Base-by-base conservation (phyloP, 2,113 vertebrate genomes). In the Siphamia tubifer region DNA sequence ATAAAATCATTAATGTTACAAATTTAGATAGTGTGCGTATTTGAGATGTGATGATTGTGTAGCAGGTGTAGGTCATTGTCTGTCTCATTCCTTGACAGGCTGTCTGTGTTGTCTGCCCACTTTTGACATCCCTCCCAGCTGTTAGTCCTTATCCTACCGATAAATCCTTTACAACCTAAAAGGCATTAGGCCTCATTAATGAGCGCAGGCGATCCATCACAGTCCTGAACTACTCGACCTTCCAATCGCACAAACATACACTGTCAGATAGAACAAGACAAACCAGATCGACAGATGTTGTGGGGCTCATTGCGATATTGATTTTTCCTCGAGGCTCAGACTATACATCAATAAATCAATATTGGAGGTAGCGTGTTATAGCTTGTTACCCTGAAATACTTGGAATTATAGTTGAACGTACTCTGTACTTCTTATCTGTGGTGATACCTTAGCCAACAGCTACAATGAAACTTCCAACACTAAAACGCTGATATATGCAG, bases 251-350 rank as follows among this genome's bases (percentile, higher is more conserved):
- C 34, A 67, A 27, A 55, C n/a, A n/a, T 31, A 8, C n/a, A 16
- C 36, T 55, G 10, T 28, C 38, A 74, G 68, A 55, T 17, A 16
- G 30, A 77, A 27, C 11, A 32, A 74, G 57, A 74, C 48, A 13
- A 66, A 81, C 38, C 75, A 60, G 24, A 48, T 48, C 16, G 49
- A 43, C 51, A n/a, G 28, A 13, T 15, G 7, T 15, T 52, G 23
- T 15, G 68, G 42, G 9, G 48, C 53, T 71, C 28, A 7, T 28
- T 17, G 35, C 82, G 78, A 87, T 88, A 87, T 82, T 27, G 82
- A 90, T 88, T 76, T 79, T 35, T 69, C 53, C 67, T 62, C 1
- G 7, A 68, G 45, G 68, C 23, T 49, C 58, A n/a, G n/a, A 74
- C 32, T 71, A 34, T 43, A 60, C 51, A 17, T 11, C 64, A n/a